Conservation (phyloP, 2,797 vertebrate genomes). For the Onychomys leucogaster region DNA sequence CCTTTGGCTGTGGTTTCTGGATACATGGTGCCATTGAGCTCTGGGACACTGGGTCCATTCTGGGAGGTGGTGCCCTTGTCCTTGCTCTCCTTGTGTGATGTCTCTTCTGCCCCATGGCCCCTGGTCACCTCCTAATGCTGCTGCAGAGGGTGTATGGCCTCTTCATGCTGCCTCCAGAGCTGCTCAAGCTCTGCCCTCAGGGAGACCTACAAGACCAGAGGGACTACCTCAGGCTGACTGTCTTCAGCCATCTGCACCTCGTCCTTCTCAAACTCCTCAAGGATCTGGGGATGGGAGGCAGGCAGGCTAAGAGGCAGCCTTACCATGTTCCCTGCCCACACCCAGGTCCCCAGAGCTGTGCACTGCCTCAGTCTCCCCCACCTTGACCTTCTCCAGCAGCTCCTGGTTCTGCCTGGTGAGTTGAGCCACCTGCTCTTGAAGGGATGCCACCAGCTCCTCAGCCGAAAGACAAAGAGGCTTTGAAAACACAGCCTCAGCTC, state of each 20-base stretch:
- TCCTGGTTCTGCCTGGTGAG: conserved; percentile 93
- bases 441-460: conserved; percentile 87
- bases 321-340: not conserved
- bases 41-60: too few species aligned
- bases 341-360: not conserved
- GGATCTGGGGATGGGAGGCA: conserved; percentile 85
- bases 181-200: conserved; percentile 92
- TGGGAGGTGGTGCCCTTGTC: too few species aligned
- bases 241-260: conserved; percentile 89
- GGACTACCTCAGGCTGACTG: conserved; percentile 84
- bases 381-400: conserved; percentile 95
- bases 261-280: conserved; percentile 96
- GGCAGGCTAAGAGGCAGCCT: too few species aligned
- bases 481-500: conserved; percentile 91
- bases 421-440: conserved; percentile 91
- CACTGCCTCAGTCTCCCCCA: conserved; percentile 74
- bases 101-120: not conserved
- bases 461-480: conserved; percentile 85
- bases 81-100: not conserved
- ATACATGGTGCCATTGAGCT: too few species aligned
- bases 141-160: conserved; percentile 83
- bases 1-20: too few species aligned
- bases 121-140: conserved; percentile 56
- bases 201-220: too few species aligned
- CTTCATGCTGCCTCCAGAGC: conserved; percentile 89